phyloP scores from a whole-genome alignment of 2,888 invertebrate species.

The Microplitis manilae region DNA sequence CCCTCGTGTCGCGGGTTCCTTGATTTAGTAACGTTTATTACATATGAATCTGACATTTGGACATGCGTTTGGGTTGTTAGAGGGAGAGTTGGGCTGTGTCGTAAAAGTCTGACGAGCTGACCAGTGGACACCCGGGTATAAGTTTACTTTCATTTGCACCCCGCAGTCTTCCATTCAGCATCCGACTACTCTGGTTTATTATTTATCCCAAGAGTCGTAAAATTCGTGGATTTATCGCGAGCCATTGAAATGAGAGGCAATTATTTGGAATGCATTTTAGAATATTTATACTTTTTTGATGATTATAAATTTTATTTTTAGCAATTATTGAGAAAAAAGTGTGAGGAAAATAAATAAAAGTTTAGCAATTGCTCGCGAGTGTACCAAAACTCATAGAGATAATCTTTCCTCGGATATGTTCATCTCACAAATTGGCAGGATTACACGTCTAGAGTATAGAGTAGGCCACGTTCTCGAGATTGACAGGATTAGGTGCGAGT shows the following conservation, averaged over 20 bases:
- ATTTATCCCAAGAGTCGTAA: slow-evolving; percentile 68
- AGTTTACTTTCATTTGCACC: slow-evolving; percentile 25
- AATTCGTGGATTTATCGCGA: slow-evolving; percentile 67
- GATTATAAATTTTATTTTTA: background rate
- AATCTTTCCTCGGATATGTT: slow-evolving; percentile 49
- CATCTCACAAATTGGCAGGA: slow-evolving; percentile 67
- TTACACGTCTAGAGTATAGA: slow-evolving; percentile 61
- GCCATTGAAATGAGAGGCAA: slow-evolving; percentile 67
- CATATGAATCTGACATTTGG: slow-evolving; percentile 56
- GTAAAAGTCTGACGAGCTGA: slow-evolving; percentile 42
- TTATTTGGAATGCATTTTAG: slow-evolving; percentile 41
- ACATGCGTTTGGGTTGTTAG: slow-evolving; percentile 46
- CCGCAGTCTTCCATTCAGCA: slow-evolving; percentile 45
- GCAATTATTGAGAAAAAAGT: background rate
- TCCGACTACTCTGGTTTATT: slow-evolving; percentile 53
- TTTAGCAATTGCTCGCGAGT: slow-evolving; percentile 37
- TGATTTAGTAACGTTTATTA: slow-evolving; percentile 35
- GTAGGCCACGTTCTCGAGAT: slow-evolving; percentile 66
- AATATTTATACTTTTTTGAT: background rate
- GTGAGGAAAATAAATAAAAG: slow-evolving; percentile 35
- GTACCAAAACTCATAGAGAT: slow-evolving; percentile 41
- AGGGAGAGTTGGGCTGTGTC: slow-evolving; percentile 59
- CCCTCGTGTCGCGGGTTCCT: background rate
- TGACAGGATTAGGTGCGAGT: slow-evolving; percentile 65
- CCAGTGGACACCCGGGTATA: background rate